Conservation (phyloP, 2,113 vertebrate species). For the Orycteropus afer region DNA sequence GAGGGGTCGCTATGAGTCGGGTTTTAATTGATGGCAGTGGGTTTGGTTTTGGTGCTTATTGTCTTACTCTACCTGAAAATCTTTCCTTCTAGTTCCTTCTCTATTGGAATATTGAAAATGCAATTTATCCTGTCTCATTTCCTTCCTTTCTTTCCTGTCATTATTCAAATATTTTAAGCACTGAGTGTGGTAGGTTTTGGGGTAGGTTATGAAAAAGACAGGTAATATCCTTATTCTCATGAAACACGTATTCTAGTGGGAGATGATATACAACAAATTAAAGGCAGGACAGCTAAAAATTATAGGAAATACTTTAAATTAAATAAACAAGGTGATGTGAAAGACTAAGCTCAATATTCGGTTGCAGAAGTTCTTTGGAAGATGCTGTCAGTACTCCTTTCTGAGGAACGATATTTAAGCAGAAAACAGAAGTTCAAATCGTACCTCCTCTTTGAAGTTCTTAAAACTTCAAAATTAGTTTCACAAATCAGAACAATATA, state of each 20-base stretch:
- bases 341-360: not conserved
- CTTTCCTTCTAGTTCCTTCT: not conserved
- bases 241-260: not conserved
- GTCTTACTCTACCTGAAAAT: not conserved
- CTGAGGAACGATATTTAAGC: too few relatives aligned
- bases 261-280: not conserved
- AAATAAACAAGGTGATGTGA: not conserved
- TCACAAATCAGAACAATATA: too few relatives aligned
- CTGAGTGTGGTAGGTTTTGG: not conserved
- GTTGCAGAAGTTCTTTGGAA: not conserved
- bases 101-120: not conserved
- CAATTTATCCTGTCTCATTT: not conserved
- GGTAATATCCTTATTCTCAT: not conserved
- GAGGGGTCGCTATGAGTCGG: too few relatives aligned
- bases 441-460: too few relatives aligned
- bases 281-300: not conserved
- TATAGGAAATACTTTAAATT: not conserved
- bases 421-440: too few relatives aligned
- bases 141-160: not conserved
- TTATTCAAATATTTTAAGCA: constrained; percentile 32
- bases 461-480: too few relatives aligned
- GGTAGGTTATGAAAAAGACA: not conserved
- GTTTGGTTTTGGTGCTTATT: too few relatives aligned
- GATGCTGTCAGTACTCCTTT: not conserved
- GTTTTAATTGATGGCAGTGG: too few relatives aligned